A percentile compares a stretch with the other conserved stretches of the same genome.
phyloP scores from a whole-genome alignment of 2,113 vertebrate species.

The Pyrgilauda ruficollis region DNA sequence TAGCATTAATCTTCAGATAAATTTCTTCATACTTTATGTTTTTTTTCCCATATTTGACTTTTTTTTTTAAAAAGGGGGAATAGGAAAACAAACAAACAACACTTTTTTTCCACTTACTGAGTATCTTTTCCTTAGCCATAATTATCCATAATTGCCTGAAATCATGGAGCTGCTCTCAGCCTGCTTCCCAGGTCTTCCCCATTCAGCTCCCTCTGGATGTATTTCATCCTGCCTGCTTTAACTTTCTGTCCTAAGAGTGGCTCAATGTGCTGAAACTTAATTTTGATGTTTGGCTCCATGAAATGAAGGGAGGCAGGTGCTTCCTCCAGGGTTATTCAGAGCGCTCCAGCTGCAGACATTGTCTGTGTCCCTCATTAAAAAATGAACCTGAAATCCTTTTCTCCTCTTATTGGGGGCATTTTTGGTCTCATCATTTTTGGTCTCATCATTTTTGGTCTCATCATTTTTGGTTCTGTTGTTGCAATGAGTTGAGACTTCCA shows the following conservation, averaged over 20 bases:
- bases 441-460: background rate
- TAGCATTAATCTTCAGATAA: background rate
- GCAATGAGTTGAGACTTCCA: background rate
- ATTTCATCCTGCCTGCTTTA: background rate
- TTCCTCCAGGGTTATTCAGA: background rate
- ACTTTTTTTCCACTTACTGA: background rate
- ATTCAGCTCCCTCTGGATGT: background rate
- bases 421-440: background rate
- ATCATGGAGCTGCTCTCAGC: background rate
- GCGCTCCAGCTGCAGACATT: background rate
- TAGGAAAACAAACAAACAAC: background rate
- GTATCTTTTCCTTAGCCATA: background rate
- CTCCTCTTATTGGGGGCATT: background rate
- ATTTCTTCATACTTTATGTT: background rate
- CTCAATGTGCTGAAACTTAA: background rate
- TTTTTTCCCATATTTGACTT: background rate
- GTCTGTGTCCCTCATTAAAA: background rate
- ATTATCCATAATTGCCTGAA: background rate
- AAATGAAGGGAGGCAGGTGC: background rate
- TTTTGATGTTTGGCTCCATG: background rate
- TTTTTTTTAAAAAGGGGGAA: accelerated
- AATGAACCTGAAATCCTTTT: background rate
- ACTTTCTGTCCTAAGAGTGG: background rate
- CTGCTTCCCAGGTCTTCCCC: background rate
- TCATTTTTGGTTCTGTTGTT: background rate